phyloP scores from a whole-genome alignment of 2,797 vertebrate species.

The Onychomys arenicola region DNA sequence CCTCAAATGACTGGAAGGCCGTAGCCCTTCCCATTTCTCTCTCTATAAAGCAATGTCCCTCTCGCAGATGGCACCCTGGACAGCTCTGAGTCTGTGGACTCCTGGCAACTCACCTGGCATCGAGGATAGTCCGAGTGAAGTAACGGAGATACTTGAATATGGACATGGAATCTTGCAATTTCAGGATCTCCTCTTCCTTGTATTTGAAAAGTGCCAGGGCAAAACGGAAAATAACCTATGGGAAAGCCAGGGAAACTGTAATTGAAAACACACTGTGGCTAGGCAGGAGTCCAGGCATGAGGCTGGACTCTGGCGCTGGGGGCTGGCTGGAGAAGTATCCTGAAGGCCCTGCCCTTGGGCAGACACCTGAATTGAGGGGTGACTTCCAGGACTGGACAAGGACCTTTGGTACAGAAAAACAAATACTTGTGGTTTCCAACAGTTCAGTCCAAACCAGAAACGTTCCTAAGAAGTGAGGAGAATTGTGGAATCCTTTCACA shows the following conservation, averaged over 20 bases:
- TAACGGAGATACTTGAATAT: slow-evolving; percentile 98
- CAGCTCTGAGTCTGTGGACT: slow-evolving; percentile 42
- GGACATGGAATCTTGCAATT: slow-evolving; percentile 94
- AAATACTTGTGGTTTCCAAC: neutral
- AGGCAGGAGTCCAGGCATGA: neutral
- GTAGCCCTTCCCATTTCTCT: neutral
- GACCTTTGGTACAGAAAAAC: neutral
- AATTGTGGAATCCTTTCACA: neutral
- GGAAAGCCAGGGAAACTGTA: neutral
- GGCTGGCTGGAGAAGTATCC: neutral
- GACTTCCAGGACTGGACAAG: neutral
- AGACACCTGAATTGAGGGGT: neutral
- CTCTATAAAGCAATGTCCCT: neutral
- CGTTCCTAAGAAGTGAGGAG: neutral
- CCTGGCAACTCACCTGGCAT: slow-evolving; percentile 91
- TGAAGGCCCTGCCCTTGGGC: neutral
- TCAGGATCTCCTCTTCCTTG: slow-evolving; percentile 98
- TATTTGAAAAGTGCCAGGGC: slow-evolving; percentile 97
- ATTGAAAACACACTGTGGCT: neutral
- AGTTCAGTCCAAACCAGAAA: neutral
- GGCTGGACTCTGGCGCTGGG: neutral
- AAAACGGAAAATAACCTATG: slow-evolving; percentile 97
- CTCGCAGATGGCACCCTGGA: neutral
- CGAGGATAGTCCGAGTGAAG: slow-evolving; percentile 95
- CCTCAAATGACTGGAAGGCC: neutral